Percentiles rank a stretch among this genome's conserved stretches.
Evolutionary conservation across 2,113 vertebrate species (phyloP).

Genomic region (Hyla sarda): DNA sequence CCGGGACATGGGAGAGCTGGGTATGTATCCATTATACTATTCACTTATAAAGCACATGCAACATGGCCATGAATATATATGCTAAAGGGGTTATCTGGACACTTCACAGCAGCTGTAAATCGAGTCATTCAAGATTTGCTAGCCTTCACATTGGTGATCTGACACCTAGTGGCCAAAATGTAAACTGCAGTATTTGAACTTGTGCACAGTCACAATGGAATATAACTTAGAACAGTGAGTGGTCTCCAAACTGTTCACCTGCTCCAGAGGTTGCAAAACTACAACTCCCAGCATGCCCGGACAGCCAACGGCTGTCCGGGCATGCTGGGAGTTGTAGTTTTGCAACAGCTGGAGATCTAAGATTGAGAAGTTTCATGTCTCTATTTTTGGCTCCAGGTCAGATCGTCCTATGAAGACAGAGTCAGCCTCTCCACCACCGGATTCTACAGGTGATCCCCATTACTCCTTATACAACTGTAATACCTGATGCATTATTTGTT

Average conservation of each 20-base stretch:
- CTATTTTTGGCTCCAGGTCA: constrained; percentile 74
- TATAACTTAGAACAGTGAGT: not conserved
- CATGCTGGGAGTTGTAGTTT: too few species aligned
- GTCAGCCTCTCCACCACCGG: constrained; percentile 90
- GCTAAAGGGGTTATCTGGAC: too few species aligned
- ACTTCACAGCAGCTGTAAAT: not conserved
- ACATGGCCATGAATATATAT: too few species aligned
- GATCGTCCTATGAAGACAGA: constrained; percentile 79
- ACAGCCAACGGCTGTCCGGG: too few species aligned
- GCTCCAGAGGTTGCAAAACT: too few species aligned
- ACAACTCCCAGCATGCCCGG: too few species aligned
- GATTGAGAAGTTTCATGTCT: not conserved
- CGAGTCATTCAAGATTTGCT: not conserved
- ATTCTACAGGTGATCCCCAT: constrained; percentile 87
- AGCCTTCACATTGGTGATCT: not conserved
- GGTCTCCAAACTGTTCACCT: too few species aligned
- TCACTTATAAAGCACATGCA: not conserved
- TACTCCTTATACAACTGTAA: not conserved
- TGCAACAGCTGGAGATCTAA: too few species aligned
- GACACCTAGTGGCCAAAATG: not conserved
- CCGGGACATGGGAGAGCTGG: constrained; percentile 90
- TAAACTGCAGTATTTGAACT: not conserved
- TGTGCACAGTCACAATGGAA: not conserved
- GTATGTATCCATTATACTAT: constrained; percentile 70
- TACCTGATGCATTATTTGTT: not conserved